These are phyloP conservation scores for Xenopus tropicalis DNA, from an alignment of 2,113 vertebrate species.

Conservation along the genomic window DNA sequence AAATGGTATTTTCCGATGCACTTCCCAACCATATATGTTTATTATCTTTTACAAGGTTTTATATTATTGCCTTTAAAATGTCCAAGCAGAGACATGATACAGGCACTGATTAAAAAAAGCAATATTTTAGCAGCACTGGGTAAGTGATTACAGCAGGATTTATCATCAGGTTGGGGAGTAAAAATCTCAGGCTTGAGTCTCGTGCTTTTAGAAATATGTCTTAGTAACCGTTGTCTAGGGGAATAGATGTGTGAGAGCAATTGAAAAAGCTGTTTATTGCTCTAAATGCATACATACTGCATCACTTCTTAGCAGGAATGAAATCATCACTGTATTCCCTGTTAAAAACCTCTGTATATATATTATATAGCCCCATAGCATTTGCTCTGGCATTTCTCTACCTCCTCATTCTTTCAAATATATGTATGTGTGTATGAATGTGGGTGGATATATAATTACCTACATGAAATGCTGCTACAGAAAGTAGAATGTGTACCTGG, in stretches of 20 bases:
- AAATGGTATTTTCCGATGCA: conserved; percentile 25
- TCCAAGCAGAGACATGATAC: not conserved
- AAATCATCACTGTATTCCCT: no score
- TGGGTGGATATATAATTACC: no score
- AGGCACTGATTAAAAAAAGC: not conserved
- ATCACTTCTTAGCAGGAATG: not conserved
- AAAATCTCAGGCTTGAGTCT: not conserved
- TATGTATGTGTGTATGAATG: no score
- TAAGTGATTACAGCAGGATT: not conserved
- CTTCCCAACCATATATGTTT: not conserved
- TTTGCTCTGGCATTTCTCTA: no score
- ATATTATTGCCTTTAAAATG: no score
- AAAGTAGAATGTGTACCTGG: no score
- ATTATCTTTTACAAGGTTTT: not conserved
- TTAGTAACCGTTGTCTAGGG: conserved; percentile 8
- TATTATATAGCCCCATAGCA: no score
- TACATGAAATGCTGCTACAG: no score
- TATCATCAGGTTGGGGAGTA: not conserved
- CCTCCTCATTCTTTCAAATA: no score
- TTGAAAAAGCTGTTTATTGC: conserved; percentile 2
- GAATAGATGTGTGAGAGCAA: not conserved
- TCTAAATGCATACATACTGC: not conserved
- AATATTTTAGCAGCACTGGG: conserved; percentile 3
- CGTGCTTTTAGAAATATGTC: conserved; percentile 15
- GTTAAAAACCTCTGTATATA: no score